A percentile compares a stretch with the other conserved stretches of the same genome.
Evolutionary conservation across 2,797 vertebrate genomes (phyloP).

Genomic region (Pseudochirops cupreus): DNA sequence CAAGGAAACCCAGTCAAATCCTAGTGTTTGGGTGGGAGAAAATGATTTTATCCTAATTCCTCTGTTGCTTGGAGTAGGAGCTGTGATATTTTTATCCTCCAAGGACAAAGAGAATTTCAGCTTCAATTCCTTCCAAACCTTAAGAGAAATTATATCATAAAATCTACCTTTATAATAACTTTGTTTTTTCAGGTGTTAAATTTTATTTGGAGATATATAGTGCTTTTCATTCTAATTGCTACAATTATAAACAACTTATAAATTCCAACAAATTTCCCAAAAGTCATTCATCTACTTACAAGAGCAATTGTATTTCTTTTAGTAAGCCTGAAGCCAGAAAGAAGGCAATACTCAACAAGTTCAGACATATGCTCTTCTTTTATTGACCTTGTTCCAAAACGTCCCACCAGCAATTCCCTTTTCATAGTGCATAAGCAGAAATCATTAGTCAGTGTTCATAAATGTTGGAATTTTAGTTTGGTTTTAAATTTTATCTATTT

Average conservation of each 20-base stretch:
- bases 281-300: not conserved
- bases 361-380: not conserved
- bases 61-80: slow-evolving; percentile 48
- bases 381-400: not conserved
- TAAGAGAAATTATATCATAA: slow-evolving; percentile 19
- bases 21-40: not conserved
- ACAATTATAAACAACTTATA: not conserved
- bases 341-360: not conserved
- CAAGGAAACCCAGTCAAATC: slow-evolving; percentile 16
- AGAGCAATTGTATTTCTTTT: not conserved
- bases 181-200: slow-evolving; percentile 35
- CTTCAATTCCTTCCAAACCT: slow-evolving; percentile 38
- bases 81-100: slow-evolving; percentile 32
- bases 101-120: slow-evolving; percentile 28
- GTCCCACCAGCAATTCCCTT: not conserved
- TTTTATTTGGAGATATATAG: slow-evolving; percentile 31
- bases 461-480: not conserved
- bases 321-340: not conserved
- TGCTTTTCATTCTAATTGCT: not conserved
- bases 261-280: not conserved
- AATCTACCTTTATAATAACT: slow-evolving; percentile 22
- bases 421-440: not conserved
- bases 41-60: slow-evolving; percentile 49
- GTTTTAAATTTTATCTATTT: not conserved
- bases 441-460: not conserved